Conservation (phyloP, 2,888 invertebrate genomes). For the Bellardia pandia region DNA sequence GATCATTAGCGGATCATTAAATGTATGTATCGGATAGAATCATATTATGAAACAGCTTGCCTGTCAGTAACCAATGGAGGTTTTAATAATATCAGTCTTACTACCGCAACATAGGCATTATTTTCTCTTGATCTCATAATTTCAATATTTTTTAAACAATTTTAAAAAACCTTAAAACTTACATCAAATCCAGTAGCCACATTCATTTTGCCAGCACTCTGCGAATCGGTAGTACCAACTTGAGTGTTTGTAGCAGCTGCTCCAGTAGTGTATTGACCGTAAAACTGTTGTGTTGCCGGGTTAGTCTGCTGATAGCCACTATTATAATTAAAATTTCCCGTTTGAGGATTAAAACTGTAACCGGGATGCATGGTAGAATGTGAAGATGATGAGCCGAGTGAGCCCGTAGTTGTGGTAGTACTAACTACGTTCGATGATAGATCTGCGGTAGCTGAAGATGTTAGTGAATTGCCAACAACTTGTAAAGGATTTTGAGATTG, state of each 20-base stretch:
- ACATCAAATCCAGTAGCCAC: conserved; percentile 82
- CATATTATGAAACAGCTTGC: too few species aligned
- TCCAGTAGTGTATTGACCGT: conserved; percentile 80
- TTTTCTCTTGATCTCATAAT: too few species aligned
- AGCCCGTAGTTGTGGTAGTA: conserved; percentile 32
- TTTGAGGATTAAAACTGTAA: conserved; percentile 86
- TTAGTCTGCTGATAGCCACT: conserved; percentile 86
- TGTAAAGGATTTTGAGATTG: conserved; percentile 52
- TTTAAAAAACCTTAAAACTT: conserved; percentile 62
- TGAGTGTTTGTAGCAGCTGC: conserved; percentile 75
- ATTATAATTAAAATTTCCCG: conserved; percentile 87
- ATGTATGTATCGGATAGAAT: too few species aligned
- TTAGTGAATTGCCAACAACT: conserved; percentile 6
- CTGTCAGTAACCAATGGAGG: too few species aligned
- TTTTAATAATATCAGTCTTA: too few species aligned
- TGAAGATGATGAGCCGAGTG: conserved; percentile 56
- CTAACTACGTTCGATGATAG: conserved; percentile 35
- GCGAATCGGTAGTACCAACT: conserved; percentile 81
- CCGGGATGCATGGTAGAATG: conserved; percentile 85
- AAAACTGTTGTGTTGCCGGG: conserved; percentile 75
- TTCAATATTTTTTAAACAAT: too few species aligned
- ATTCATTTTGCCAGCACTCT: conserved; percentile 79
- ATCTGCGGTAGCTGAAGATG: not conserved
- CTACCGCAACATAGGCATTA: too few species aligned
- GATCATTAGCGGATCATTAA: too few species aligned